A percentile compares a stretch with the other conserved stretches of the same genome.
Evolutionary conservation across 1,140 invertebrate genomes (phyloP).

Genomic region (Drosophila navojoa): DNA sequence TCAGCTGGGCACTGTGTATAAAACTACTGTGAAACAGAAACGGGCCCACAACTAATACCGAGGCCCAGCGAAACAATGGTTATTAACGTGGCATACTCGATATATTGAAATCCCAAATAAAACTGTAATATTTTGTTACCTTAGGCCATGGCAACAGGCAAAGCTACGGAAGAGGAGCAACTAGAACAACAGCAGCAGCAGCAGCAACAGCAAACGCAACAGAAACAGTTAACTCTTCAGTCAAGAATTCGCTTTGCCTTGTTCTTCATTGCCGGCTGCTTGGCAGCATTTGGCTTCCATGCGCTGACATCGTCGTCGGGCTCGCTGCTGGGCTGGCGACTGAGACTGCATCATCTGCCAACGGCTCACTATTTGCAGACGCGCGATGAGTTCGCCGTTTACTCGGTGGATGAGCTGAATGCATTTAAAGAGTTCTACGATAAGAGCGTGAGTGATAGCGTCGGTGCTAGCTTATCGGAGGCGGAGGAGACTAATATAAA

Average conservation of each 20-base stretch:
- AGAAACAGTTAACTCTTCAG: neutral
- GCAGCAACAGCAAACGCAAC: neutral
- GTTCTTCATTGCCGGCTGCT: slow-evolving; percentile 61
- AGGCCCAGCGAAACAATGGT: slow-evolving; percentile 19
- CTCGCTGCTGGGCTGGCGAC: slow-evolving; percentile 30
- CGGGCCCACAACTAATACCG: slow-evolving; percentile 13
- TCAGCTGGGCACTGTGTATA: slow-evolving; percentile 18
- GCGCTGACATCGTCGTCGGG: slow-evolving; percentile 31
- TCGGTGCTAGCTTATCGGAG: slow-evolving; percentile 51
- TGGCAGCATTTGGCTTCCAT: slow-evolving; percentile 56
- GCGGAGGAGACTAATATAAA: slow-evolving; percentile 70
- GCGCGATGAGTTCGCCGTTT: slow-evolving; percentile 76
- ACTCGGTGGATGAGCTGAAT: slow-evolving; percentile 62
- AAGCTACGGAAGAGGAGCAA: neutral
- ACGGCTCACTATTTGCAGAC: slow-evolving; percentile 71
- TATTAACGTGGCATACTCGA: neutral
- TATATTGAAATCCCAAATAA: neutral
- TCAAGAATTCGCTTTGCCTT: slow-evolving; percentile 44
- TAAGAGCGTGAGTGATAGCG: slow-evolving; percentile 63
- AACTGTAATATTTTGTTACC: neutral
- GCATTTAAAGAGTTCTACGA: slow-evolving; percentile 75
- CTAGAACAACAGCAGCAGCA: neutral
- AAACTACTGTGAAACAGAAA: slow-evolving; percentile 44
- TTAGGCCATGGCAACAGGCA: slow-evolving; percentile 20
- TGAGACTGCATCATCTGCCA: slow-evolving; percentile 66